Base-by-base conservation (phyloP, 2,888 invertebrate genomes). In the Diogma glabrata region DNA sequence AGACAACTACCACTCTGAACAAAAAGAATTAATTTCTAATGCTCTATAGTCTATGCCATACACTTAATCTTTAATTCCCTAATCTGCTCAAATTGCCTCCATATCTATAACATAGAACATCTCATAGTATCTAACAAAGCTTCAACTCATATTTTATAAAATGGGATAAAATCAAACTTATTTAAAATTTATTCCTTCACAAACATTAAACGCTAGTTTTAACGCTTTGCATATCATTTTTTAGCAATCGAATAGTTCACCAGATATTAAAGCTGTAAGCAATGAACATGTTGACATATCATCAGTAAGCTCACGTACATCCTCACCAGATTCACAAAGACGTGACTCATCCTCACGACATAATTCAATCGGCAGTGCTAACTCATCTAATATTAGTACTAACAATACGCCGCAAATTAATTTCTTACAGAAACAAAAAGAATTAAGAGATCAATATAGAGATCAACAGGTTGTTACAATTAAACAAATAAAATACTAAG, bases 241-340 rank as follows among this genome's bases (percentile, higher is more conserved):
- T 2, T 53, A 69, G 68, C 70, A 70, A 63, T 65, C 69, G 26
- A 68, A 60, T 56, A 70, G 67, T 54, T 69, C 66, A 20, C 66
- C 69, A 26, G 67, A 68, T 56, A 65, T 67, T 49, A 69, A 69
- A 59, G 59, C 64, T 23, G 60, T 58, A 55, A 67, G 66, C 57
- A 63, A 61, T 56, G 55, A 57, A 50, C 54, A 63, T 55, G 69
- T 64, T 59, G 69, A 69, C 52, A 69, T 74, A 60, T 75, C 77
- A 24, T 67, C 70, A 3, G 72, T 75, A 51, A 75, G 76, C 43
- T 76, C 76, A 57, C 65, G 76, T 60, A 72, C 75, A 52, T 70
- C 78, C 55, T 73, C 77, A 60, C 72, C 77, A 12, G 75, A 77
- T 57, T 71, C 71, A 49, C 71, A 71, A 58, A 63, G 69, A 50